Evolutionary conservation across 1,140 invertebrate genomes (phyloP).

Genomic region (Zaprionus ornatus): DNA sequence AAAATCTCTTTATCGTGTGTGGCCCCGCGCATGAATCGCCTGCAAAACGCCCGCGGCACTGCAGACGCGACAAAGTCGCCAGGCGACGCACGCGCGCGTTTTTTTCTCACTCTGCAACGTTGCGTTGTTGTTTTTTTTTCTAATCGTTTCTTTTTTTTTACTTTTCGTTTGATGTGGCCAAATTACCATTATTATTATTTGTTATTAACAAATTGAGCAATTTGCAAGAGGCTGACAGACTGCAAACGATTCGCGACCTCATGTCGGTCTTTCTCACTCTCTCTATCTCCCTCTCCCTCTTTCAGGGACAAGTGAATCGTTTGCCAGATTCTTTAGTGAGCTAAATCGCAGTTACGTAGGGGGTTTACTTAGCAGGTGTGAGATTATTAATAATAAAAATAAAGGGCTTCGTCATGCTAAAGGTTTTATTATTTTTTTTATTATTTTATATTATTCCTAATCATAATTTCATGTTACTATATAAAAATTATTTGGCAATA

Average conservation of each 20-base stretch:
- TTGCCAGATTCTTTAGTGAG: background rate
- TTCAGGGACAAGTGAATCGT: slow-evolving; percentile 3
- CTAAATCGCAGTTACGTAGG: background rate
- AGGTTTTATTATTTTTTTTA: background rate
- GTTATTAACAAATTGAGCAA: slow-evolving; percentile 54
- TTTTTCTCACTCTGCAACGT: slow-evolving; percentile 4
- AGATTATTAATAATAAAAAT: background rate
- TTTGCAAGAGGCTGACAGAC: slow-evolving; percentile 19
- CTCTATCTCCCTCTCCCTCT: background rate
- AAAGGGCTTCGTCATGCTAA: background rate
- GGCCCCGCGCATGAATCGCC: background rate
- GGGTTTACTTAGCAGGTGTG: background rate
- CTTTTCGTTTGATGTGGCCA: slow-evolving; percentile 22
- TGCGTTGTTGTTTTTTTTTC: background rate
- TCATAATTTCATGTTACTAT: no score
- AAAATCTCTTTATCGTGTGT: slow-evolving; percentile 25
- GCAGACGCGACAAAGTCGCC: slow-evolving; percentile 23
- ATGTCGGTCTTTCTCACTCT: background rate
- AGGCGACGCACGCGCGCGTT: slow-evolving; percentile 17
- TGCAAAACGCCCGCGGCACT: slow-evolving; percentile 34
- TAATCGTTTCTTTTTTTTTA: background rate
- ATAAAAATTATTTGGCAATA: no score
- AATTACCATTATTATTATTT: slow-evolving; percentile 45
- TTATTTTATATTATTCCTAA: no score
- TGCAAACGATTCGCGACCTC: background rate